Evolutionary conservation across 2,888 invertebrate species (phyloP), one percentile per base, ranked within the genome.

Genomic region (Acrobasis repandana): DNA sequence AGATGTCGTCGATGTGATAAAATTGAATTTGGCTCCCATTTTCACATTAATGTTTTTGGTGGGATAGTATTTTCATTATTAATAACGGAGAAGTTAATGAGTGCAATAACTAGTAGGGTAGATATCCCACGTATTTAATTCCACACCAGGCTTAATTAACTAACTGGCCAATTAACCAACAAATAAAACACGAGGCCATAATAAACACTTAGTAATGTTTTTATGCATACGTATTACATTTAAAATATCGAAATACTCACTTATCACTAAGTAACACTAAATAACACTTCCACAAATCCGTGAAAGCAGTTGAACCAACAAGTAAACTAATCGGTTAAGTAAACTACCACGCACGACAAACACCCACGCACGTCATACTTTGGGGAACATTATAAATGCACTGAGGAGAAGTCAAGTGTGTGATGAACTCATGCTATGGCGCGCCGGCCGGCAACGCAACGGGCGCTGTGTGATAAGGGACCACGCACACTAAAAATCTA

Each of bases 151-250:
- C 43, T 56, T n/a, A 20, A 46, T 46, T 28, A 28, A 11, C 43
- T 14, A 43, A 56, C 28, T 46, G 56, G 16, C 28, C 43, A 56
- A 33, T 56, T 46, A 46, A 43, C 56, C 56, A 56, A 56, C 36
- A 56, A 56, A 46, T 15, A 20, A 36, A 15, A n/a, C 54, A 54
- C 54, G 54, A 36, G 36, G 54, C 14, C 38, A 38, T 18, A 36
- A 52, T 16, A 9, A 36, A 43, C 5, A 11, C 52, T 6, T 11
- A 11, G n/a, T 14, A 14, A 14, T 43, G 2, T 43, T 43, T 43
- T 9, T 10, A 36, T 1, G 14, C 14, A 38, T 11, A 43, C 43
- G 6, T 28, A 28, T 28, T 28, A 28, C 28, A 28, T 5, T 28
- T 28, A 28, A 28, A 28, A 28, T 28, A 28, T 8, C 28, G 8